Conservation (phyloP, 1,140 invertebrate species). For the Drosophila watanabei region DNA sequence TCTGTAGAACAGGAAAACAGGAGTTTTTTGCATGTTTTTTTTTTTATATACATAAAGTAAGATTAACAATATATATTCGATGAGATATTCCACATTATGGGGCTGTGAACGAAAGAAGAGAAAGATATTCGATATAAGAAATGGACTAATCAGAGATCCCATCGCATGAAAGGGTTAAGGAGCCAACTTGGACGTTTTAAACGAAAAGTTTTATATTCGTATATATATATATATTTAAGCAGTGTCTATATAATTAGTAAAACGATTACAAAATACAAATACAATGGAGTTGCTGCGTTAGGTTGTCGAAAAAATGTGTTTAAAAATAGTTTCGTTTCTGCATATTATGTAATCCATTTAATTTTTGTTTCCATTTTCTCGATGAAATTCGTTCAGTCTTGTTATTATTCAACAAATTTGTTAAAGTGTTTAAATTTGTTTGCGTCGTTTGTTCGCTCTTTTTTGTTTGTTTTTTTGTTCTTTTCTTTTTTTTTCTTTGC, state of each 20-base stretch:
- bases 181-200: constrained; percentile 19
- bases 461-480: background rate
- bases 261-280: constrained; percentile 61
- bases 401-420: constrained; percentile 75
- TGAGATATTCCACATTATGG: constrained; percentile 17
- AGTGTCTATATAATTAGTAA: constrained; percentile 63
- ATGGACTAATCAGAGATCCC: constrained; percentile 1
- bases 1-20: constrained; percentile 2
- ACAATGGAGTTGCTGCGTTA: constrained; percentile 61
- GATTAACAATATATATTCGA: constrained; percentile 6
- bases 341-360: constrained; percentile 19
- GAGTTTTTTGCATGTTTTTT: constrained; percentile 2
- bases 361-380: constrained; percentile 37
- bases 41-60: constrained; percentile 5
- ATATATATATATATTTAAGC: constrained; percentile 58
- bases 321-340: constrained; percentile 43
- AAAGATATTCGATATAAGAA: constrained; percentile 16
- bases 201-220: constrained; percentile 25
- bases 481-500: constrained; percentile 11
- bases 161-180: constrained; percentile 21
- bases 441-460: constrained; percentile 10
- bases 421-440: constrained; percentile 54
- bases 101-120: constrained; percentile 25
- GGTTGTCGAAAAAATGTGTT: constrained; percentile 53
- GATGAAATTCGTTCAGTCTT: constrained; percentile 77